Evolutionary conservation across 2,888 invertebrate species (phyloP).

Genomic region (Pollenia griseotomentosa): DNA sequence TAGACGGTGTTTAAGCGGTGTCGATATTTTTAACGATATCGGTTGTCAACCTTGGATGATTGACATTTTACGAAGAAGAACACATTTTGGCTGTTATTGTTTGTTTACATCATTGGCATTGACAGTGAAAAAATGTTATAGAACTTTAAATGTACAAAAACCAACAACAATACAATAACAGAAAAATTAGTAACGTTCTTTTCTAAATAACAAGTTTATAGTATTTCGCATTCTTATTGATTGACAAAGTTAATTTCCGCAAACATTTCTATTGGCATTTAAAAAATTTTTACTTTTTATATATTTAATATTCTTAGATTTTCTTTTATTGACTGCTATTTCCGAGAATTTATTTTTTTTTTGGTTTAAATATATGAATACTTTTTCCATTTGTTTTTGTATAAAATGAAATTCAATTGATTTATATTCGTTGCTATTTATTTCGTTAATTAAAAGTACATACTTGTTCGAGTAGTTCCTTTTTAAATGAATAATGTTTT

Average conservation of each 20-base stretch:
- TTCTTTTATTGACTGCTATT: not conserved
- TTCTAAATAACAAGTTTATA: not conserved
- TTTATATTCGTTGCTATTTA: conserved; percentile 5
- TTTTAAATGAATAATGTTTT: conserved; percentile 20
- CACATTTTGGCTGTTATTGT: not conserved
- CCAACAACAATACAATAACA: not conserved
- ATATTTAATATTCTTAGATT: not conserved
- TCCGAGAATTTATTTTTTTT: conserved; percentile 17
- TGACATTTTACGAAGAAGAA: too few relatives aligned
- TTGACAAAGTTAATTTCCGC: conserved; percentile 80
- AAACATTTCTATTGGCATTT: conserved; percentile 39
- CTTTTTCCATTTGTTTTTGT: not conserved
- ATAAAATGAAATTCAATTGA: conserved; percentile 11
- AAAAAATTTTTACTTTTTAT: not conserved
- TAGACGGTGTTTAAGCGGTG: too few relatives aligned
- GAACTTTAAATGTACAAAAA: too few relatives aligned
- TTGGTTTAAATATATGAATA: too few relatives aligned
- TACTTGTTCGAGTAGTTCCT: not conserved
- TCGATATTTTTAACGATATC: too few relatives aligned
- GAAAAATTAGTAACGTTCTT: not conserved
- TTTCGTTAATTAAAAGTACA: conserved; percentile 28
- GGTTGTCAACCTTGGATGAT: too few relatives aligned
- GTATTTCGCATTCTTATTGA: conserved; percentile 67
- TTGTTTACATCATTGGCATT: not conserved
- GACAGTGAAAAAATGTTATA: too few relatives aligned